phyloP scores from a whole-genome alignment of 1,140 invertebrate species.

The Trichonephila clavipes region DNA sequence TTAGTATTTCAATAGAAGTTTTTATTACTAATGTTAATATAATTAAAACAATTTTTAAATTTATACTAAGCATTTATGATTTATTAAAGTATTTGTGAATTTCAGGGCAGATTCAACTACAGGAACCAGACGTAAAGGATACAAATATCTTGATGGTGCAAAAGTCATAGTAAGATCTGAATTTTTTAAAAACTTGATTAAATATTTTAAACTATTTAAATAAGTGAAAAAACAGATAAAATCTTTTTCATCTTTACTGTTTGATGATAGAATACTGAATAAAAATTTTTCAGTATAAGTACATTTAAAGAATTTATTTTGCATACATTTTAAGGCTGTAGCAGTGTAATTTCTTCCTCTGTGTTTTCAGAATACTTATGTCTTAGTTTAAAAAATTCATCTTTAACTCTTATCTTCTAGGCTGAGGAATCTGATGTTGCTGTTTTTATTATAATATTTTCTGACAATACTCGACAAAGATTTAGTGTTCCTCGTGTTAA shows the following conservation, averaged over 20 bases:
- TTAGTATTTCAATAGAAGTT: too few relatives aligned
- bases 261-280: too few relatives aligned
- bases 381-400: too few relatives aligned
- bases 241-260: too few relatives aligned
- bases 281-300: too few relatives aligned
- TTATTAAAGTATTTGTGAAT: neutral
- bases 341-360: too few relatives aligned
- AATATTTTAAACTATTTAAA: neutral
- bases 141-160: constrained; percentile 86
- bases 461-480: constrained; percentile 84
- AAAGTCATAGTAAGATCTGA: constrained; percentile 80
- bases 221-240: neutral
- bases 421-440: constrained; percentile 82
- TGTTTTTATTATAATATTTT: constrained; percentile 83
- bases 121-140: constrained; percentile 83
- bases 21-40: too few relatives aligned
- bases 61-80: too few relatives aligned
- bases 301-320: too few relatives aligned
- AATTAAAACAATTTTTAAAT: too few relatives aligned
- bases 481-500: constrained; percentile 82
- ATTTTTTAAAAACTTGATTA: neutral
- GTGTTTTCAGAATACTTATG: too few relatives aligned
- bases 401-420: constrained; percentile 57
- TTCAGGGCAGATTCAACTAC: constrained; percentile 84
- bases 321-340: too few relatives aligned